Conservation (phyloP, 2,888 invertebrate species). For the Cyaniris semiargus region DNA sequence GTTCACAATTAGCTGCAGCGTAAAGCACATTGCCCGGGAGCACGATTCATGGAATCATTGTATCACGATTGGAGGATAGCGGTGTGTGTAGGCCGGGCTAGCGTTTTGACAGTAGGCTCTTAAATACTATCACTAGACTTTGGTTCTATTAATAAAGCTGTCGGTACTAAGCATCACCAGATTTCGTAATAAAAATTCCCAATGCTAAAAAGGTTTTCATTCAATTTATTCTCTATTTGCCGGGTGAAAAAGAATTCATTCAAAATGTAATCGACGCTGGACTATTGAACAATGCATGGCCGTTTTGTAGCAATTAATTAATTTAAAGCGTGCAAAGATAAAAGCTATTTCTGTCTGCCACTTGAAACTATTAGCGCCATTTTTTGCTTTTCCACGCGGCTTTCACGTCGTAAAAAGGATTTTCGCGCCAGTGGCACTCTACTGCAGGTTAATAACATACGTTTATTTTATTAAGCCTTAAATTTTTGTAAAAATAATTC, state of each 20-base stretch:
- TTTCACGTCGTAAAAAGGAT: background rate
- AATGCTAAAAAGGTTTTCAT: background rate
- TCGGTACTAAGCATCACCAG: background rate
- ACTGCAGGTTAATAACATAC: background rate
- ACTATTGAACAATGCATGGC: slow-evolving; percentile 21
- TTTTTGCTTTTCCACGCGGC: slow-evolving; percentile 17
- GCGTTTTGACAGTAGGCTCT: no score
- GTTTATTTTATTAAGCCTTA: background rate
- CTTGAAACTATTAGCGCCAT: slow-evolving; percentile 26
- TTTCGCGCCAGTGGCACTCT: background rate
- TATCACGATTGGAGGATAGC: no score
- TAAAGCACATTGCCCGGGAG: no score
- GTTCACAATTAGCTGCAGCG: no score
- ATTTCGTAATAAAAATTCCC: background rate
- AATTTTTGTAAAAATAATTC: background rate
- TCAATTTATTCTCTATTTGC: background rate
- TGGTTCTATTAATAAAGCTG: background rate
- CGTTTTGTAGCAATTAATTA: slow-evolving; percentile 25
- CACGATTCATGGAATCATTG: no score
- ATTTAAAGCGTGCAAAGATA: slow-evolving; percentile 16
- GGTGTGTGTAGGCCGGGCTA: no score
- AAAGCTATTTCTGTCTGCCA: slow-evolving; percentile 21
- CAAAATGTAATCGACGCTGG: slow-evolving; percentile 21
- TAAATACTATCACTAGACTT: no score
- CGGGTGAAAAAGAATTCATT: slow-evolving; percentile 17